A percentile compares a stretch with the other conserved stretches of the same genome.
Evolutionary conservation across 2,113 vertebrate species (phyloP).

Genomic region (Genyomyrus donnyi): DNA sequence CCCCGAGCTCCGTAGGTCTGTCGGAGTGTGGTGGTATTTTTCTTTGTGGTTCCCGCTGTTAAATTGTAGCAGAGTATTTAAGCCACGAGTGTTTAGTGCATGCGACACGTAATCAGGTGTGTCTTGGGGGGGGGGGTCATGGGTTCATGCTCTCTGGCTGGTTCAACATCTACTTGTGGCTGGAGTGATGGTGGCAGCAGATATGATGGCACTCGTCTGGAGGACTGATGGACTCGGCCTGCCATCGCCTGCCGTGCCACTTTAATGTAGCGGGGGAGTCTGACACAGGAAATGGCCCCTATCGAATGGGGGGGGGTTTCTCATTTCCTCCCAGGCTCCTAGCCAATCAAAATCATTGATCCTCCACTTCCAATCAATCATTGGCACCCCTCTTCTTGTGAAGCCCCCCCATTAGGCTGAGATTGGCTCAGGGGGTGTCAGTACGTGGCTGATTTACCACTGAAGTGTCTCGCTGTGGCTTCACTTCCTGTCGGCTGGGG

Average conservation of each 20-base stretch:
- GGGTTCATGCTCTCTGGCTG: background rate
- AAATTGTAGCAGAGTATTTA: background rate
- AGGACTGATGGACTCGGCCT: background rate
- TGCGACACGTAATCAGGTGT: background rate
- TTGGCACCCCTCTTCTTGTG: background rate
- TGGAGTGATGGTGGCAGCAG: background rate
- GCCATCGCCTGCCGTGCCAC: background rate
- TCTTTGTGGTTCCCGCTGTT: no score
- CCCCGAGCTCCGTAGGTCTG: background rate
- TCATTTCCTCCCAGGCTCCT: slow-evolving; percentile 4
- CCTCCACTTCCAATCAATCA: background rate
- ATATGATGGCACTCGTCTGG: background rate
- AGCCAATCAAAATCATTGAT: slow-evolving; percentile 15
- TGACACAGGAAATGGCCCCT: background rate
- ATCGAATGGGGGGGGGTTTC: background rate
- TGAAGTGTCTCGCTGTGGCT: background rate
- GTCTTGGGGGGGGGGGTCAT: background rate
- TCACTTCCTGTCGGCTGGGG: background rate
- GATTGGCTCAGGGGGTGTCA: background rate
- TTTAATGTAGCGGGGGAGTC: background rate
- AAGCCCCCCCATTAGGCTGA: background rate
- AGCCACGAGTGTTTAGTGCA: no score
- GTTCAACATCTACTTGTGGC: background rate
- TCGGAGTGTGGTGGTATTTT: background rate
- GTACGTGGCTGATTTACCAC: background rate